These are phyloP conservation scores for Acyrthosiphon pisum DNA, from an alignment of 1,140 invertebrate genomes.

Conservation along the genomic window DNA sequence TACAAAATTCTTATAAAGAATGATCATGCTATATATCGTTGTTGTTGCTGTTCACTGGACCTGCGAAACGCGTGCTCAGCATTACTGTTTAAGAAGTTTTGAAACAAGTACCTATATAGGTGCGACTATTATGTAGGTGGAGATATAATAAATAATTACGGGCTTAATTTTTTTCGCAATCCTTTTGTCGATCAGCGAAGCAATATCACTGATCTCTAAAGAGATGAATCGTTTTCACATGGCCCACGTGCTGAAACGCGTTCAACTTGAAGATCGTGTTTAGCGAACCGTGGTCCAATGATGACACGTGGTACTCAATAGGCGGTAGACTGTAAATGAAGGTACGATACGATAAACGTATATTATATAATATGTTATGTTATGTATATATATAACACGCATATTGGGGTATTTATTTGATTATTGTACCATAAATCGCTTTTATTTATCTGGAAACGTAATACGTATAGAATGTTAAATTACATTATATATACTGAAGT, in stretches of 20 bases:
- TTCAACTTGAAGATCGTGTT: slow-evolving; percentile 19
- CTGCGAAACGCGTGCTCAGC: too few species aligned
- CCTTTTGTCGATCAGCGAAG: background rate
- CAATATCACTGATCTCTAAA: slow-evolving; percentile 14
- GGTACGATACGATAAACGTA: background rate
- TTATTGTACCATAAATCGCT: slow-evolving; percentile 17
- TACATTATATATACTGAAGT: background rate
- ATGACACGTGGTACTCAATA: slow-evolving; percentile 9
- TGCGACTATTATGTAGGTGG: background rate
- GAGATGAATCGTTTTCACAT: background rate
- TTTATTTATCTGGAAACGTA: background rate
- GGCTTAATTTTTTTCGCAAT: background rate
- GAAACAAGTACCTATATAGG: background rate
- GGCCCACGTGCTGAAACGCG: background rate
- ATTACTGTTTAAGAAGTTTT: background rate
- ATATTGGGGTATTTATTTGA: background rate
- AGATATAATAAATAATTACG: background rate
- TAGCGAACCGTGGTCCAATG: background rate
- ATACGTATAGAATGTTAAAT: background rate
- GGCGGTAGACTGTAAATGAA: slow-evolving; percentile 15
- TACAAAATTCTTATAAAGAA: background rate
- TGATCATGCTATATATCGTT: background rate
- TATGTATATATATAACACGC: too few species aligned
- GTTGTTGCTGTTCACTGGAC: background rate
- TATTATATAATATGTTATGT: background rate